These are phyloP conservation scores for Thaleichthys pacificus DNA, from an alignment of 2,797 vertebrate genomes.

Conservation along the genomic window DNA sequence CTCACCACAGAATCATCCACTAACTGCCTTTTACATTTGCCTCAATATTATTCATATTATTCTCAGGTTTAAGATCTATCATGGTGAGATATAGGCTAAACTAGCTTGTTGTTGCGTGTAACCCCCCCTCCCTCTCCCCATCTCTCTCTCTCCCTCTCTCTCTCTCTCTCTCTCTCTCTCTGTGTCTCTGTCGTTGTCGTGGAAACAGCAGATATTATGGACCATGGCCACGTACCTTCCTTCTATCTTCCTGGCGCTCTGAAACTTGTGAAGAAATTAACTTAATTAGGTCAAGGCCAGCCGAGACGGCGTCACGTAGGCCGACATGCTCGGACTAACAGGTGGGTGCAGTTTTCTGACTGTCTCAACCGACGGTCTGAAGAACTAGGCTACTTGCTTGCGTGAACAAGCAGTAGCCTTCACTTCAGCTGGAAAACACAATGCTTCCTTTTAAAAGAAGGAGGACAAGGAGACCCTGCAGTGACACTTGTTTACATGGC, in stretches of 20 bases:
- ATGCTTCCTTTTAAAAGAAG: not conserved
- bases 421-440: not conserved
- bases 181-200: conserved; percentile 66
- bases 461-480: not conserved
- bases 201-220: conserved; percentile 68
- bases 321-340: conserved; percentile 44
- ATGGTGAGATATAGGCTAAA: not conserved
- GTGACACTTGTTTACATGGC: conserved; percentile 25
- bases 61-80: not conserved
- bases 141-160: not conserved
- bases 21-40: conserved; percentile 33
- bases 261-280: conserved; percentile 43
- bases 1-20: conserved; percentile 23
- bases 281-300: conserved; percentile 52
- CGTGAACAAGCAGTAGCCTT: not conserved
- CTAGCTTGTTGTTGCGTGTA: not conserved
- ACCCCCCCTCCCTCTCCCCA: conserved; percentile 13
- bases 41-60: conserved; percentile 8
- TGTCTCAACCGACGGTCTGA: not conserved
- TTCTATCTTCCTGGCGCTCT: conserved; percentile 27
- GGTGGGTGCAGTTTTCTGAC: conserved; percentile 48
- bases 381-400: not conserved
- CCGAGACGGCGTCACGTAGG: conserved; percentile 30
- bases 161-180: conserved; percentile 22
- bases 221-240: conserved; percentile 32